Evolutionary conservation across 2,797 vertebrate species (phyloP).

Genomic region (Ctenochaetus hawaiiensis): DNA sequence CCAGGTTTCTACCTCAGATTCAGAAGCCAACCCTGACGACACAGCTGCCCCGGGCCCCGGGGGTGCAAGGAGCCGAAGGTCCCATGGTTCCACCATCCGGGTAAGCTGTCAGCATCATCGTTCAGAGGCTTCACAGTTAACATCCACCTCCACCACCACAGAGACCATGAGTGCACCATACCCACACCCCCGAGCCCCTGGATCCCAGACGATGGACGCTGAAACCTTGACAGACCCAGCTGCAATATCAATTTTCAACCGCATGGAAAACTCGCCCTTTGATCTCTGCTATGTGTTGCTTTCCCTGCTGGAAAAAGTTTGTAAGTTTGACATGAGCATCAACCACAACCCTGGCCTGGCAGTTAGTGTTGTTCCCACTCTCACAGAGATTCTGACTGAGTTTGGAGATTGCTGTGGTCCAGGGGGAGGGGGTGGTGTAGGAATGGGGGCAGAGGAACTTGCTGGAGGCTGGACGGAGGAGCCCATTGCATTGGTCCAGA

Average conservation of each 20-base stretch:
- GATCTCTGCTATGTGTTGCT: conserved; percentile 94
- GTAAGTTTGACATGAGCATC: conserved; percentile 93
- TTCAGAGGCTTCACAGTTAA: conserved; percentile 61
- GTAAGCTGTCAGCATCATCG: conserved; percentile 83
- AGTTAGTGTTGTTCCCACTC: conserved; percentile 91
- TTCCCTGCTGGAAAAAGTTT: conserved; percentile 95
- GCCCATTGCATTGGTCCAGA: conserved; percentile 93
- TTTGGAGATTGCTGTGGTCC: conserved; percentile 90
- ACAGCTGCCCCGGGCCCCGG: conserved; percentile 72
- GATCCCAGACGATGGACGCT: conserved; percentile 71
- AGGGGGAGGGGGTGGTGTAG: conserved; percentile 75
- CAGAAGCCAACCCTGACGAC: conserved; percentile 92
- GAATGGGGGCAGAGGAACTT: conserved; percentile 85
- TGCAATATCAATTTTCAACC: conserved; percentile 87
- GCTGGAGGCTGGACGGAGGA: conserved; percentile 94
- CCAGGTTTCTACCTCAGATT: conserved; percentile 95
- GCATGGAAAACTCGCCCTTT: conserved; percentile 92
- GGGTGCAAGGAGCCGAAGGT: conserved; percentile 81
- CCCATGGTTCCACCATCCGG: conserved; percentile 84
- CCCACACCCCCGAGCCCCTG: conserved; percentile 76
- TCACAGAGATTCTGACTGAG: conserved; percentile 94
- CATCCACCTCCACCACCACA: conserved; percentile 49
- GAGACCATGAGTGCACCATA: conserved; percentile 78
- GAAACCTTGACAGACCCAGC: conserved; percentile 87
- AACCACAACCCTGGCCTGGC: conserved; percentile 92